Evolutionary conservation across 2,113 vertebrate genomes (phyloP), one percentile per base, ranked within the genome.

Genomic region (Acinonyx jubatus): DNA sequence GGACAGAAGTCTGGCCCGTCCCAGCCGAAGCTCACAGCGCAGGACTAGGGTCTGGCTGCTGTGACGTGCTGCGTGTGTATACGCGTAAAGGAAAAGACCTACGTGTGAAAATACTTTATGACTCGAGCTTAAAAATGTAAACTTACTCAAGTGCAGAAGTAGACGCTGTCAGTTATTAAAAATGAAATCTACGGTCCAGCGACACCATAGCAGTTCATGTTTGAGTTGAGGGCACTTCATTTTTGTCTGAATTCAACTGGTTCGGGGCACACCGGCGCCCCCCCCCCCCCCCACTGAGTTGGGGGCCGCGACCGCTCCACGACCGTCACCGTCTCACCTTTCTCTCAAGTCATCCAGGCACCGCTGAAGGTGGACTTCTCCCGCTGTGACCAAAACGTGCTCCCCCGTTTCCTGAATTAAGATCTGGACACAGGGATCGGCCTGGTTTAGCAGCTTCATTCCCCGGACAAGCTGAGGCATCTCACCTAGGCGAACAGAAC

Each of bases 361-460:
- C 73, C 99, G 99, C 73, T 99, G 99, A 33, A 99, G 99, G 97
- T 99, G 99, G 97, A 99, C 99, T 97, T 99, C 99, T 84, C 99
- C 99, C 0, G 99, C 99, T 0, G 99, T 99, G 96, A 99, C 99
- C 86, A 99, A 98, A 76, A 99, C 99, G 7, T 99, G 99, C 89
- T 99, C 99, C 79, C 99, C 99, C 0, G 99, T 99, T 97, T 99
- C 99, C 98, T 99, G 99, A 95, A 99, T 99, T 95, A 99, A 98
- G 95, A 99, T 99, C 89, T 99, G 99, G 12, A 99, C 99, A 84
- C 99, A 99, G 0, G 99, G 99, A 98, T 99, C 99, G 4, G 99
- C 99, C 96, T 99, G 99, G 99, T 99, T 99, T 98, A 99, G 98
- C 96, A 99, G 98, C 93, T 99, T 99, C 99, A 99, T 99, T 66